Evolutionary conservation across 2,888 invertebrate genomes (phyloP).

Genomic region (Craniophora ligustri): DNA sequence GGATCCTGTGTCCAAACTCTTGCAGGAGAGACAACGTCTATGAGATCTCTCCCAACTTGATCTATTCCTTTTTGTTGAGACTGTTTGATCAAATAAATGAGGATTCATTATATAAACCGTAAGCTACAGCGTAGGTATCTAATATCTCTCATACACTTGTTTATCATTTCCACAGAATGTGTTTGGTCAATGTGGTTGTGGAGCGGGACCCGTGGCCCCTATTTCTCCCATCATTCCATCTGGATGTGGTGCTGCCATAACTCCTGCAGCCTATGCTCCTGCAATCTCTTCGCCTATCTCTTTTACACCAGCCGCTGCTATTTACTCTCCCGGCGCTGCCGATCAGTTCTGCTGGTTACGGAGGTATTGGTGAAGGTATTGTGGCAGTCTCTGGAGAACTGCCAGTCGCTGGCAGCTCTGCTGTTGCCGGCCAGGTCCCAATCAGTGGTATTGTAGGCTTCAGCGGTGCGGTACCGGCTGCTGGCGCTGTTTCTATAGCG

Average conservation of each 20-base stretch:
- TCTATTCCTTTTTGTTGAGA: too few species aligned
- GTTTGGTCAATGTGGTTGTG: neutral
- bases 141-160: too few species aligned
- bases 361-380: conserved; percentile 32
- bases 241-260: neutral
- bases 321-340: neutral
- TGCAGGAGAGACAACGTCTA: too few species aligned
- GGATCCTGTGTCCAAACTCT: too few species aligned
- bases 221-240: neutral
- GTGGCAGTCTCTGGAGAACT: conserved; percentile 16
- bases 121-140: too few species aligned
- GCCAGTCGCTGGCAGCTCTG: conserved; percentile 23
- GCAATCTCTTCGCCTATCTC: too few species aligned
- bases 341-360: conserved; percentile 14
- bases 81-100: too few species aligned
- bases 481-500: conserved; percentile 30
- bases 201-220: neutral
- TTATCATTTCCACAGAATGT: neutral
- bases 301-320: too few species aligned
- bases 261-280: neutral
- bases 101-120: too few species aligned
- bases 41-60: too few species aligned
- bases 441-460: conserved; percentile 32
- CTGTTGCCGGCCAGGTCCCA: conserved; percentile 39
- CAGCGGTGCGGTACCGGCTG: conserved; percentile 27